Evolutionary conservation across 2,797 vertebrate species (phyloP), one percentile per base, ranked within the genome.

Genomic region (Enteromius thamalakanensis): DNA sequence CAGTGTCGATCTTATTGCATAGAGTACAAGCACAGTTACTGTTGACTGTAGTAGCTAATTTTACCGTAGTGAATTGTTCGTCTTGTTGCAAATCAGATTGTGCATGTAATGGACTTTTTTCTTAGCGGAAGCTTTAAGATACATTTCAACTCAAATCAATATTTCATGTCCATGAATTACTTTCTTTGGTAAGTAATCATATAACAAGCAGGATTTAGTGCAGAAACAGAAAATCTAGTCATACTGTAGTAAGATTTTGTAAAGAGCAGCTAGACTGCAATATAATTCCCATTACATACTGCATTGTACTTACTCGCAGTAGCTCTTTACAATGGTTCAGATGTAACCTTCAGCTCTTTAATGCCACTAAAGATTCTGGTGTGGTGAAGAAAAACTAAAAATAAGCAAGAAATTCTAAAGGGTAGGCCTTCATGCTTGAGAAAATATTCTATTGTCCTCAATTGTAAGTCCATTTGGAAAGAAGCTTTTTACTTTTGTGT

Each of bases 341-440:
- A 53, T 42, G 14, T 29, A 82, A 68, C 47, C 34, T 40, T 68
- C 60, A 51, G 42, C 45, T 37, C 19, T 81, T 60, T 71, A 42
- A 58, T 64, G 21, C 23, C 14, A 72, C 51, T 68, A 60, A 45
- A 23, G 45, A 55, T 37, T 34, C 60, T 70, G 49, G 68, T 23
- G 26, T 14, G 26, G n/a, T 3, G n/a, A n/a, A 51, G 47, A 29
- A 69, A 58, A 58, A 4, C 19, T 3, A 53, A 58, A 58, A 58
- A 58, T 23, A 23, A 58, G 3, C 55, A 23, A 58, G n/a, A 23
- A 23, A 23, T 10, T 58, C 10, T 58, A 23, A 58, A 58, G n/a
- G 55, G 10, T 58, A 10, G 55, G 23, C n/a, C n/a, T 23, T 23
- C 10, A 23, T 58, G n/a, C 10, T 2, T 58, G 23, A 23, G 8